Base-by-base conservation (phyloP, 2,888 invertebrate genomes). In the Homarus gammarus region DNA sequence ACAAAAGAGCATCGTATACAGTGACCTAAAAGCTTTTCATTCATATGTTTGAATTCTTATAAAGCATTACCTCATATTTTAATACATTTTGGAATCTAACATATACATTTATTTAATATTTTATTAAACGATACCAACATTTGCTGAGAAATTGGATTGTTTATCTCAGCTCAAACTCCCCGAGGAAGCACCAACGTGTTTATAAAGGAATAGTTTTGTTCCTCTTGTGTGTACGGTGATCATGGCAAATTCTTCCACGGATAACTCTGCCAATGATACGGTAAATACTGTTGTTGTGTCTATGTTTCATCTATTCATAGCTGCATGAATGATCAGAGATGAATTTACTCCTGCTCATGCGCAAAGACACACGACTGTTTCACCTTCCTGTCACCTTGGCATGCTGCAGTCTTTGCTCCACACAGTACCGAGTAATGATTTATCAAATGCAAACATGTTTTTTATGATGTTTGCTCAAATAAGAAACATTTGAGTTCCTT, bases 321-420 rank as follows among this genome's bases (percentile, higher is more conserved):
- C 33, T 70, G 83, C 51, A 70, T 72, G 40, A 33, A 49, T 31
- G 51, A n/a, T 44, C 12, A 22, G 49, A n/a, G 72, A 49, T 68
- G 70, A 33, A 15, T 70, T 83, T 36, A 36, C 22, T 72, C 33
- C 72, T 56, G 83, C 83, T 83, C 83, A 83, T 83, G 83, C 83
- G 83, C 83, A 83, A 38, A 83, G 70, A 72, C 72, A 83, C 81
- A 64, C 61, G n/a, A 10, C 27, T 33, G 51, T 27, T 44, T 83
- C 70, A 83, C 83, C 83, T 83, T 82, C 70, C 70, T 44, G 68
- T 82, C 82, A 82, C 82, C 82, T 82, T 83, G 83, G 70, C 82
- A 31, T 78, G 78, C 49, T 44, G 78, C 51, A 49, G 49, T 78
- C 49, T 27, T 15, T 22, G 49, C 40, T 44, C 36, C n/a, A 38